phyloP scores from a whole-genome alignment of 2,888 invertebrate species.

The Mythimna loreyi region DNA sequence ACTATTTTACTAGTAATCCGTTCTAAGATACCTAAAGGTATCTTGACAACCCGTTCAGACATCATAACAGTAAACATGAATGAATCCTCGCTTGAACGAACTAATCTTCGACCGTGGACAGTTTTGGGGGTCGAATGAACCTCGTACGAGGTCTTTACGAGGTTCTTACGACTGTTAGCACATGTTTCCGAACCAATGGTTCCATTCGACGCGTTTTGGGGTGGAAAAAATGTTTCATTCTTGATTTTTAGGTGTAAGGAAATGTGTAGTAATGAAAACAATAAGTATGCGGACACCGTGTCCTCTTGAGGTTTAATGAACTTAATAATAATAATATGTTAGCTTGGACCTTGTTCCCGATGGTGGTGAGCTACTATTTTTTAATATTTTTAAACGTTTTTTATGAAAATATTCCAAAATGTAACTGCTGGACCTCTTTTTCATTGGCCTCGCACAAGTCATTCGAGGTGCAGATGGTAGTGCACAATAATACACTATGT shows the following conservation, averaged over 20 bases:
- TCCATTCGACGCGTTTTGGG: background rate
- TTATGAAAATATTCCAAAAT: too few relatives aligned
- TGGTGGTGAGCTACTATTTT: too few relatives aligned
- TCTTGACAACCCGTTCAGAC: constrained; percentile 3
- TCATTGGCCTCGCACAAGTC: too few relatives aligned
- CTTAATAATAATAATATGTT: too few relatives aligned
- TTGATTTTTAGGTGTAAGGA: constrained; percentile 19
- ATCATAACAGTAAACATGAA: constrained; percentile 27
- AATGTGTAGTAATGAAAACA: background rate
- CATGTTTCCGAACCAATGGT: constrained; percentile 48
- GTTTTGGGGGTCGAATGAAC: constrained; percentile 37
- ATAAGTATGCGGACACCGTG: too few relatives aligned
- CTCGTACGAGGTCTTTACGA: constrained; percentile 2
- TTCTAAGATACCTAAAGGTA: background rate
- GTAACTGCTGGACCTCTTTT: too few relatives aligned
- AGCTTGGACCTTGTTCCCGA: too few relatives aligned
- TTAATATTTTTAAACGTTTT: too few relatives aligned
- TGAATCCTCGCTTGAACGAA: constrained; percentile 34
- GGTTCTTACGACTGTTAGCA: constrained; percentile 17
- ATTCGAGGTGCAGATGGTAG: too few relatives aligned
- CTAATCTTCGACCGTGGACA: constrained; percentile 26
- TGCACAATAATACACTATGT: too few relatives aligned
- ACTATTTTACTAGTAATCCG: background rate
- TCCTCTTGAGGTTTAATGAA: too few relatives aligned
- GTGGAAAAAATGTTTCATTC: constrained; percentile 35